phyloP scores from a whole-genome alignment of 2,888 invertebrate species.

The Amiota communis region DNA sequence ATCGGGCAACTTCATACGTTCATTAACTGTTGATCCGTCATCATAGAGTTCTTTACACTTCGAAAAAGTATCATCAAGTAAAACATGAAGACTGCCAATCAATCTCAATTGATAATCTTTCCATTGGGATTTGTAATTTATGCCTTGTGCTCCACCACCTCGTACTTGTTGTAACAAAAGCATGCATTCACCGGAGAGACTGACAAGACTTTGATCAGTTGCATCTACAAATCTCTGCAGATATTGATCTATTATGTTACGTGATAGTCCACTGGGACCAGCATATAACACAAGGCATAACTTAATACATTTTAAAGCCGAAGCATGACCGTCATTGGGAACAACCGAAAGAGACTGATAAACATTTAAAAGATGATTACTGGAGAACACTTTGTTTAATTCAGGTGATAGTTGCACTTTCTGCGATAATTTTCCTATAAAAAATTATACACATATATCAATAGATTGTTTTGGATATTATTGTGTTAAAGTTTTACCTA shows the following conservation, averaged over 20 bases:
- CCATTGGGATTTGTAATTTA: slow-evolving; percentile 8
- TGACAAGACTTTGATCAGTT: background rate
- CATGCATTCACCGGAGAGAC: background rate
- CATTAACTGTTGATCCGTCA: background rate
- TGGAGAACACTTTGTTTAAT: slow-evolving; percentile 3
- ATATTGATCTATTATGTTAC: slow-evolving; percentile 6
- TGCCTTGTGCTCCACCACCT: background rate
- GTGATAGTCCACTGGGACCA: slow-evolving; percentile 1
- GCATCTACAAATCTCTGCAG: background rate
- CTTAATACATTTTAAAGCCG: background rate
- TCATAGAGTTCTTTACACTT: slow-evolving; percentile 7
- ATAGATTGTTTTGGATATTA: background rate
- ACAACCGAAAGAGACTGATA: slow-evolving; percentile 2
- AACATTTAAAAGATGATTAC: slow-evolving; percentile 3
- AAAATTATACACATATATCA: background rate
- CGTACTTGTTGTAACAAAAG: slow-evolving; percentile 6
- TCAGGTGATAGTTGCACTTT: slow-evolving; percentile 10
- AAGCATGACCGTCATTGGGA: background rate
- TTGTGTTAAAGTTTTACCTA: background rate
- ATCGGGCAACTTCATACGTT: background rate
- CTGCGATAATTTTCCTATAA: slow-evolving; percentile 1
- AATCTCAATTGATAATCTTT: slow-evolving; percentile 8
- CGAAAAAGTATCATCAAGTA: background rate
- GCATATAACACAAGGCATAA: background rate
- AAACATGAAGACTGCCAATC: background rate